Base-by-base conservation (phyloP, 2,888 invertebrate genomes). In the Acronicta alni region DNA sequence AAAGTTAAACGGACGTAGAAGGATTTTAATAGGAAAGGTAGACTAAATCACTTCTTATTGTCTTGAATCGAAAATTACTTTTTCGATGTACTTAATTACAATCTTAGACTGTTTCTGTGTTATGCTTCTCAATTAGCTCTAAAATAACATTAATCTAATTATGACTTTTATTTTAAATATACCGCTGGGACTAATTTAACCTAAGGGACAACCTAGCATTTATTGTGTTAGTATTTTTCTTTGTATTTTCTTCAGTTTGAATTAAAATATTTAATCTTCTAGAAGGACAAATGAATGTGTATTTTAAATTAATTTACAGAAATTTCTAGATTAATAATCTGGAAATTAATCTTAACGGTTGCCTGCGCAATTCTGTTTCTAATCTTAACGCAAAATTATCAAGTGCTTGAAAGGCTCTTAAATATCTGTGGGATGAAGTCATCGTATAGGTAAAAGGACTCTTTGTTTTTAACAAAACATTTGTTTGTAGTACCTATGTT, bases 401-500 rank as follows among this genome's bases (percentile, higher is more conserved):
- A 60, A 58, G 48, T 47, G 53, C 38, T 61, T 30, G 53, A 67
- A 67, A 43, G 49, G 44, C 26, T 44, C 54, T 64, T 56, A 46
- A 65, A 78, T 78, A 60, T 61, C 47, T 57, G 49, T 47, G 18
- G 26, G 41, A 65, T 78, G 75, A 75, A 55, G 58, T 75, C 75
- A 75, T 52, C 62, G 53, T 32, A 58, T 39, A 57, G 53, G 54
- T 58, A 59, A 65, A 71, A 55, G 51, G 45, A 15, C 20, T 53
- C 63, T 61, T 75, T 75, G 67, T 77, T 39, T n/a, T 15, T 41
- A 17, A 64, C 30, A 30, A 49, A 63, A 54, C 51, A 14, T 52
- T 48, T 43, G 51, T 23, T 35, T 39, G 23, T 30, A 26, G 1
- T 30, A 66, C 10, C 41, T 59, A 35, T 45, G 26, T 6, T 12